These are phyloP conservation scores for Cynoglossus semilaevis DNA, from an alignment of 2,113 vertebrate genomes.

Conservation along the genomic window DNA sequence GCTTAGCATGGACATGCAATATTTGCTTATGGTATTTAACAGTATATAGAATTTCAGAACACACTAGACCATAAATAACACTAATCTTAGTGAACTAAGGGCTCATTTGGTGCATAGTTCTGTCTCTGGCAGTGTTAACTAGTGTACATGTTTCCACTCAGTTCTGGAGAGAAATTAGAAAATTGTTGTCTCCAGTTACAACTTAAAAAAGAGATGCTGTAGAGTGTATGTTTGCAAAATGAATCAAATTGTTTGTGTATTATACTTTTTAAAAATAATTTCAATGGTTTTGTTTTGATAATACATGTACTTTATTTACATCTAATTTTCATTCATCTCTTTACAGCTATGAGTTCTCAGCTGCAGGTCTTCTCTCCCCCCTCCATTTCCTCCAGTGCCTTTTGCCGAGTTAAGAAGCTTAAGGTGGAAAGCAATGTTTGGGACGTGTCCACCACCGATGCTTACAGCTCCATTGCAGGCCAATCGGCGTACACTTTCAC, in stretches of 20 bases:
- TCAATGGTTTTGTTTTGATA: background rate
- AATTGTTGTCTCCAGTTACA: too few species aligned
- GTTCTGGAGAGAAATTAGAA: too few species aligned
- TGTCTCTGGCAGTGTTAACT: background rate
- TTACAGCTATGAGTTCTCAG: constrained; percentile 94
- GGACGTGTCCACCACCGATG: constrained; percentile 90
- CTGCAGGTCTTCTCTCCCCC: constrained; percentile 97
- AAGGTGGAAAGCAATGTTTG: constrained; percentile 95
- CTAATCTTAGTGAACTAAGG: too few species aligned
- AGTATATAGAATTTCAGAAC: too few species aligned
- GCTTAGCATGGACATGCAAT: too few species aligned
- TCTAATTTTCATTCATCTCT: constrained; percentile 13
- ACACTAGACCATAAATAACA: too few species aligned
- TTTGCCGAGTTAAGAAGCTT: constrained; percentile 97
- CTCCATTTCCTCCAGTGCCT: constrained; percentile 97
- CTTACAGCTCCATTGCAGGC: constrained; percentile 80
- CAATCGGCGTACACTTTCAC: constrained; percentile 87
- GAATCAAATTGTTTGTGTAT: too few species aligned
- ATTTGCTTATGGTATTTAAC: too few species aligned
- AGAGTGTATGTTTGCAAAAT: too few species aligned
- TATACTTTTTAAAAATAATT: background rate
- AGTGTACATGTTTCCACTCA: too few species aligned
- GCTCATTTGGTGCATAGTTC: too few species aligned
- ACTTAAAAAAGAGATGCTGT: too few species aligned
- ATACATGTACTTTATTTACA: background rate